phyloP scores from a whole-genome alignment of 2,888 invertebrate species.

The Coremacera marginata region DNA sequence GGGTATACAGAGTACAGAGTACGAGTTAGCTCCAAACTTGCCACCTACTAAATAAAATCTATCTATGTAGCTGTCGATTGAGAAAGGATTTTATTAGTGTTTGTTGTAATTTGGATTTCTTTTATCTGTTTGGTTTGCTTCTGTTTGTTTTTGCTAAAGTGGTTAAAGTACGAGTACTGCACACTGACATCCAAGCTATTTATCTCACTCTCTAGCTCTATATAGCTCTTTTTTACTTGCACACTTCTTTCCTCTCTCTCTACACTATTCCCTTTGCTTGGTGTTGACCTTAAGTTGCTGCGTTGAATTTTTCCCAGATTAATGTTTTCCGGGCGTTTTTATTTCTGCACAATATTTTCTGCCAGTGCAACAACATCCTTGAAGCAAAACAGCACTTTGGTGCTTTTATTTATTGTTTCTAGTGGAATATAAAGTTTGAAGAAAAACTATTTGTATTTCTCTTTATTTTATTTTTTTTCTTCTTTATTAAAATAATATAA shows the following conservation, averaged over 20 bases:
- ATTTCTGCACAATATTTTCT: background rate
- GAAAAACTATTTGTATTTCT: slow-evolving; percentile 8
- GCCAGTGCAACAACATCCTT: background rate
- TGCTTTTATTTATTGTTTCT: slow-evolving; percentile 5
- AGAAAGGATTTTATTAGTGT: background rate
- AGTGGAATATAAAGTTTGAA: background rate
- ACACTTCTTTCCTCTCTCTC: background rate
- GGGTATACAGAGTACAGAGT: background rate
- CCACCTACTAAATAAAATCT: slow-evolving; percentile 10
- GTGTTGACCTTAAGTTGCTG: background rate
- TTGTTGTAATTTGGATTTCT: background rate
- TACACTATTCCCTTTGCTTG: background rate
- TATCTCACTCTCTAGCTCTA: background rate
- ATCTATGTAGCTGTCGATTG: slow-evolving; percentile 11
- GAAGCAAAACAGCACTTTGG: background rate
- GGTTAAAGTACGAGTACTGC: too few species aligned
- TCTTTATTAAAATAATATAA: slow-evolving; percentile 10
- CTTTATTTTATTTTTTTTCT: too few species aligned
- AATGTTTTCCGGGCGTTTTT: slow-evolving; percentile 23
- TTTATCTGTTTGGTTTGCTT: background rate
- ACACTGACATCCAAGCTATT: background rate
- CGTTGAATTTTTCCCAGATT: slow-evolving; percentile 2
- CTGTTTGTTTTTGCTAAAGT: too few species aligned
- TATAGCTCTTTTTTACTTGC: background rate
- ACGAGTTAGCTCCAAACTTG: background rate